phyloP scores from a whole-genome alignment of 2,888 invertebrate species.

The Drosophila ustulata region DNA sequence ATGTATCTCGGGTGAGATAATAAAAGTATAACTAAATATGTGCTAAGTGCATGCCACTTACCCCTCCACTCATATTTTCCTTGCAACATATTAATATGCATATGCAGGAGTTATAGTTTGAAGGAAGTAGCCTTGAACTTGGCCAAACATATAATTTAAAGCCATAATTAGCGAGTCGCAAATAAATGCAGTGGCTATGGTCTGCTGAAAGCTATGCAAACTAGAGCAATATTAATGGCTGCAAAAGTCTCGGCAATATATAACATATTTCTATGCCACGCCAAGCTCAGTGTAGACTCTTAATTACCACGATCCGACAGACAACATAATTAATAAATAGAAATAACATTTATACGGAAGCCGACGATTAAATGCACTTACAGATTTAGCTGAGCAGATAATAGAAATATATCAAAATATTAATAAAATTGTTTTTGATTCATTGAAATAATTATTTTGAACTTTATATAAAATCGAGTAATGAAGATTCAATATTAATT shows the following conservation, averaged over 20 bases:
- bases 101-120: neutral
- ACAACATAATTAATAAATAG: neutral
- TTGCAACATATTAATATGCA: conserved; percentile 9
- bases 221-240: neutral
- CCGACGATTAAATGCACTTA: neutral
- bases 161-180: neutral
- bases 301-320: neutral
- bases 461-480: too few relatives aligned
- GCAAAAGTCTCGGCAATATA: neutral
- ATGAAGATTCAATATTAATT: too few relatives aligned
- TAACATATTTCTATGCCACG: neutral
- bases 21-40: conserved; percentile 72
- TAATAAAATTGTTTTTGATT: too few relatives aligned
- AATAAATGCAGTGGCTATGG: neutral
- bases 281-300: neutral
- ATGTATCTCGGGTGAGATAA: conserved; percentile 37
- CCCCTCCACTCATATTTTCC: conserved; percentile 9
- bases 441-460: too few relatives aligned
- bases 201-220: neutral
- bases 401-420: too few relatives aligned
- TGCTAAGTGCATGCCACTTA: conserved; percentile 72
- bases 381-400: too few relatives aligned
- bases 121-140: neutral
- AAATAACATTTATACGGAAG: neutral
- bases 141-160: neutral